These are phyloP conservation scores for Uria lomvia DNA, from an alignment of 2,113 vertebrate species.

Conservation along the genomic window DNA sequence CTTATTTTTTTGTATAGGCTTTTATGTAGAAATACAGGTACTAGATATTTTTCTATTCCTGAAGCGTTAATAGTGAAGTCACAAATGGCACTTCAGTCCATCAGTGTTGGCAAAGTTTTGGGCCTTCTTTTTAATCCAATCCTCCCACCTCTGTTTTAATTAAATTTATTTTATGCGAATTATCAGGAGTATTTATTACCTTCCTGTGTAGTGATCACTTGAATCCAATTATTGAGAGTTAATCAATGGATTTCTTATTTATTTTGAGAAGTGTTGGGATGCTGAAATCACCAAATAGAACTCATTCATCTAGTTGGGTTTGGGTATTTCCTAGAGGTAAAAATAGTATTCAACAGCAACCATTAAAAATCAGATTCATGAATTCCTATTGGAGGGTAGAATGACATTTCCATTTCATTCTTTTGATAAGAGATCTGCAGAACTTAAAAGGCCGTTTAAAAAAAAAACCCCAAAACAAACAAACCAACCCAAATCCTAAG, in stretches of 20 bases:
- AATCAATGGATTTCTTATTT: not conserved
- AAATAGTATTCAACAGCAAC: not conserved
- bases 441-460: not conserved
- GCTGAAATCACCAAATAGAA: not conserved
- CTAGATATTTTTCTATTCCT: not conserved
- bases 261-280: not conserved
- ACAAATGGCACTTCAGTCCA: not conserved
- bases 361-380: not conserved
- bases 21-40: not conserved
- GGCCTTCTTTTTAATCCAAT: not conserved
- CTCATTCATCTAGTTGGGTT: not conserved
- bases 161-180: not conserved
- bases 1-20: not conserved
- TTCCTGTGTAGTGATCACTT: not conserved
- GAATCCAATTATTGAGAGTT: not conserved
- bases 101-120: not conserved
- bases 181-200: not conserved
- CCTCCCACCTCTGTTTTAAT: rapidly evolving
- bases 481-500: not conserved
- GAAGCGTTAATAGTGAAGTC: not conserved
- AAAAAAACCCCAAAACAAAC: too few species aligned
- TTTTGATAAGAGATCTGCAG: not conserved
- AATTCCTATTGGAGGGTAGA: not conserved
- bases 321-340: not conserved
- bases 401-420: not conserved